Percentiles rank a stretch among this genome's conserved stretches.
Conservation (phyloP, 2,113 vertebrate genomes). For the Hemiscyllium ocellatum region DNA sequence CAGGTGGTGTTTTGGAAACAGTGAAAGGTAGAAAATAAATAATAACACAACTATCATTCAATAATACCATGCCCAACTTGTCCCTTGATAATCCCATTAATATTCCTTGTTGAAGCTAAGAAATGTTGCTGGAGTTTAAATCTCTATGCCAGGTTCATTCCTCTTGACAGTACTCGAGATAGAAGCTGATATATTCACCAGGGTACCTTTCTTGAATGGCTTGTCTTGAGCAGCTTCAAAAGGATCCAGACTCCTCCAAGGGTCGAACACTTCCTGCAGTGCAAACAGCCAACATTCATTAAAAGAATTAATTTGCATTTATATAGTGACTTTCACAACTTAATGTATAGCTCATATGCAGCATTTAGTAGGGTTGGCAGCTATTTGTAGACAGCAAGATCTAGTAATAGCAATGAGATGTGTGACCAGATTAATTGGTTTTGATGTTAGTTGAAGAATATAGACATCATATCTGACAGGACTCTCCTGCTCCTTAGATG, state of each 20-base stretch:
- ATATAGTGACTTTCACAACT: not conserved
- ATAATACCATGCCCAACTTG: not conserved
- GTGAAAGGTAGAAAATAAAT: not conserved
- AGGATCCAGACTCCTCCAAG: slow-evolving; percentile 71
- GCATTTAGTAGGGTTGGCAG: not conserved
- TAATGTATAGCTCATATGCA: not conserved
- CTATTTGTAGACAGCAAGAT: not conserved
- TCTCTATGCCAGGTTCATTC: not conserved
- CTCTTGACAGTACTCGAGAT: not conserved
- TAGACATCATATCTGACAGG: not conserved
- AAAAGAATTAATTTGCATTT: not conserved
- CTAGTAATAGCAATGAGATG: not conserved
- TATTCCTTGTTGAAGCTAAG: not conserved
- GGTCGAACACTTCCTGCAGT: slow-evolving; percentile 56
- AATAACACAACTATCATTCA: not conserved
- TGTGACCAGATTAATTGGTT: not conserved
- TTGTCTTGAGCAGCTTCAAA: slow-evolving; percentile 59
- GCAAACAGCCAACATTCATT: not conserved
- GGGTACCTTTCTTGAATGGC: slow-evolving; percentile 66
- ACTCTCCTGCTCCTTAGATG: no score
- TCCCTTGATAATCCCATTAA: not conserved
- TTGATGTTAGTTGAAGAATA: not conserved
- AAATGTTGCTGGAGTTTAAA: not conserved
- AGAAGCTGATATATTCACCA: not conserved
- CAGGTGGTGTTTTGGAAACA: not conserved